These are phyloP conservation scores for Drosophila kokeensis DNA, from an alignment of 2,888 invertebrate species.

Conservation along the genomic window DNA sequence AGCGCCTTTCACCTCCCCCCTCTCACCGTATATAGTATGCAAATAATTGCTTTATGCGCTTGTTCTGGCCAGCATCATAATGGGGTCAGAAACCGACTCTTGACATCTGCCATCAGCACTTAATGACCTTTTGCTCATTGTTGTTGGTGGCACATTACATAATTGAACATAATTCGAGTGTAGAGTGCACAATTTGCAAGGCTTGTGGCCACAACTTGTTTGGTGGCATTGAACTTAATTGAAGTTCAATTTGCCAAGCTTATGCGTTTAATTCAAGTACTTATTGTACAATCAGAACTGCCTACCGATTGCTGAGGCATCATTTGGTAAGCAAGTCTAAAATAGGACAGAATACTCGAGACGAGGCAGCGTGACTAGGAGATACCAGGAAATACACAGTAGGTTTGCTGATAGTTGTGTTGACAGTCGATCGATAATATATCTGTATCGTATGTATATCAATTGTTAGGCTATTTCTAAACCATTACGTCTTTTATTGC, in stretches of 20 bases:
- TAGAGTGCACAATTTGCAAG: constrained; percentile 36
- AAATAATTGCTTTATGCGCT: constrained; percentile 75
- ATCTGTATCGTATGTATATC: neutral
- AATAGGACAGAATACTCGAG: neutral
- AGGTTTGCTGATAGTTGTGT: neutral
- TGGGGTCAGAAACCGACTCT: constrained; percentile 31
- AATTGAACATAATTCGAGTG: constrained; percentile 62
- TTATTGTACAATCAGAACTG: neutral
- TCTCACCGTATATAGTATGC: constrained; percentile 55
- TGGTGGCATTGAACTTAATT: constrained; percentile 4
- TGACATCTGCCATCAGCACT: constrained; percentile 55
- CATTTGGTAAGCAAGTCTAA: neutral
- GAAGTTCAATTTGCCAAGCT: neutral
- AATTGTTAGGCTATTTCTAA: neutral
- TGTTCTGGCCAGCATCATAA: constrained; percentile 61
- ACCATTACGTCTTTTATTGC: neutral
- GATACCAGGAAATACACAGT: neutral
- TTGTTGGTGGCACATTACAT: constrained; percentile 40
- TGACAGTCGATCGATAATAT: neutral
- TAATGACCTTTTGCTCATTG: constrained; percentile 61
- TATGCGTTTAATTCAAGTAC: neutral
- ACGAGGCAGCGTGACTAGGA: neutral
- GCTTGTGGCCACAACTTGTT: neutral
- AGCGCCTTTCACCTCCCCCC: constrained; percentile 5
- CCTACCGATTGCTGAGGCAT: too few species aligned